Conservation (phyloP, 2,797 vertebrate genomes). For the Denticeps clupeoides region DNA sequence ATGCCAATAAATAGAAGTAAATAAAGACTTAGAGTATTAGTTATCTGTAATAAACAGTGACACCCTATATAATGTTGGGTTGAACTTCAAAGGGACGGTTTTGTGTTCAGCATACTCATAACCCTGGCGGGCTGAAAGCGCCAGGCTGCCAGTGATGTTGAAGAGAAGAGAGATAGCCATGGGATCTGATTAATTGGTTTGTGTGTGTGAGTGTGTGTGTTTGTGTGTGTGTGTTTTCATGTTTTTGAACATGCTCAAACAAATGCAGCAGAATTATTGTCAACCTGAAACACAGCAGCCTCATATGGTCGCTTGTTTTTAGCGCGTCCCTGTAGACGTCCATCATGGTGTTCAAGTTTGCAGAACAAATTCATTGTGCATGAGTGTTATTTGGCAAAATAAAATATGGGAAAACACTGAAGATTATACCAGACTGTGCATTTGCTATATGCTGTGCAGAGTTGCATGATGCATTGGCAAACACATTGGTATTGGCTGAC, state of each 20-base stretch:
- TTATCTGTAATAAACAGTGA: constrained; percentile 90
- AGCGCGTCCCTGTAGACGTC: neutral
- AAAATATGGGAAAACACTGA: too few relatives aligned
- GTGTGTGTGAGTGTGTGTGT: too few relatives aligned
- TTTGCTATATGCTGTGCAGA: too few relatives aligned
- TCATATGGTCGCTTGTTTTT: neutral
- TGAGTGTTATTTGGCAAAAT: too few relatives aligned
- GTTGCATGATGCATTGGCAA: too few relatives aligned
- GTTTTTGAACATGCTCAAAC: too few relatives aligned
- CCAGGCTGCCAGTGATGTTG: constrained; percentile 10
- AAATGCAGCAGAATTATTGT: neutral
- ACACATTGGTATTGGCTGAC: too few relatives aligned
- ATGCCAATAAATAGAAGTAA: constrained; percentile 71
- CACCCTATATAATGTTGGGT: constrained; percentile 57
- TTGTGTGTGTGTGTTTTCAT: too few relatives aligned
- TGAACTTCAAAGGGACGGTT: constrained; percentile 59
- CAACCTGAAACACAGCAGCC: neutral
- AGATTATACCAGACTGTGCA: too few relatives aligned
- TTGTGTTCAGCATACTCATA: constrained; percentile 28
- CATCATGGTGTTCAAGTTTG: neutral
- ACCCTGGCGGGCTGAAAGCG: constrained; percentile 28
- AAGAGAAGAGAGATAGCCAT: constrained; percentile 1
- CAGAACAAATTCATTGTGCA: neutral
- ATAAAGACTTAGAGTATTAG: constrained; percentile 74
- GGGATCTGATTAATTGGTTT: neutral